These are phyloP conservation scores for Drosophila saltans DNA, from an alignment of 1,140 invertebrate genomes.

Conservation along the genomic window DNA sequence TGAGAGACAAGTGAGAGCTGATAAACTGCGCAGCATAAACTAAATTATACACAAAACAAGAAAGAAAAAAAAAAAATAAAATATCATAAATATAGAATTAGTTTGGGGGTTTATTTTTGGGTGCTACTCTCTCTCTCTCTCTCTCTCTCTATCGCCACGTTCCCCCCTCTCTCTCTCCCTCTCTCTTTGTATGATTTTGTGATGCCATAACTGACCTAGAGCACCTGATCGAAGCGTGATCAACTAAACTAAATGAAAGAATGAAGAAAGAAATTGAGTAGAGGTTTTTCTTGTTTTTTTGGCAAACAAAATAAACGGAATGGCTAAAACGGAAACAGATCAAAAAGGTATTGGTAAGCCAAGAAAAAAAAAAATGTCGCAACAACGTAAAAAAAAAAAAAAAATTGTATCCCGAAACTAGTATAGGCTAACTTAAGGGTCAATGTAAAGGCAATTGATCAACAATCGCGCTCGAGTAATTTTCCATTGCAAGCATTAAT, in stretches of 20 bases:
- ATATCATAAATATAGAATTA: conserved; percentile 67
- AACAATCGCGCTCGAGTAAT: conserved; percentile 43
- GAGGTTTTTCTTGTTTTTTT: not conserved
- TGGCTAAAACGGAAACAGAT: not conserved
- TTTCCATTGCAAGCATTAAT: conserved; percentile 70
- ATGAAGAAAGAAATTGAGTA: conserved; percentile 4
- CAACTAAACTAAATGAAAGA: conserved; percentile 36
- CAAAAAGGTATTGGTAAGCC: not conserved
- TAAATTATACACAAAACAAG: conserved; percentile 14
- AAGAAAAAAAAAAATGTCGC: not conserved
- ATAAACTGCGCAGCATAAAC: conserved; percentile 79
- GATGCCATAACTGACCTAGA: conserved; percentile 78
- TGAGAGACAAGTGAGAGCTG: conserved; percentile 29
- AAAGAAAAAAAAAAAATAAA: conserved; percentile 4
- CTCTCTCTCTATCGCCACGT: conserved; percentile 13
- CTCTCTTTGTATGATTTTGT: conserved; percentile 1
- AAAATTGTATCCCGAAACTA: not conserved
- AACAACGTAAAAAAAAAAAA: conserved; percentile 15
- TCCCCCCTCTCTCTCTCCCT: conserved; percentile 8
- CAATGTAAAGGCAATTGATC: conserved; percentile 22
- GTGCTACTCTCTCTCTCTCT: conserved; percentile 26
- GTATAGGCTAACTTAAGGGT: conserved; percentile 11
- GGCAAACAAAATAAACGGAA: not conserved
- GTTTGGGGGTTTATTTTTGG: conserved; percentile 67
- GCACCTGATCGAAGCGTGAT: conserved; percentile 73